Conservation (phyloP, 2,888 invertebrate genomes). For the Habrosyne pyritoides region DNA sequence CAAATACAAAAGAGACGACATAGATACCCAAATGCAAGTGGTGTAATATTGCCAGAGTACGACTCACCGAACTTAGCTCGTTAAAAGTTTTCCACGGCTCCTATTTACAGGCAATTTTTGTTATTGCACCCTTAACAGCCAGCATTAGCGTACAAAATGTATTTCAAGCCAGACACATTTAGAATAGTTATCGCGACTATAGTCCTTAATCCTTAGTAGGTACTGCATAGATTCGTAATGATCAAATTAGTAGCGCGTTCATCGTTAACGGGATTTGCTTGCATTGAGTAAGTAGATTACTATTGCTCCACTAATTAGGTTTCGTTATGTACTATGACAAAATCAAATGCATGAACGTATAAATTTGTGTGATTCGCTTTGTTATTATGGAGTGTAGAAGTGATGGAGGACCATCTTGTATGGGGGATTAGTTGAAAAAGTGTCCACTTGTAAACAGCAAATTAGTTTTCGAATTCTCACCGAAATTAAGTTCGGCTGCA, state of each 20-base stretch:
- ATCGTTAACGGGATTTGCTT: background rate
- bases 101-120: conserved; percentile 4
- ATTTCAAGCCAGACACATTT: background rate
- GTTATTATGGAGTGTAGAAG: too few relatives aligned
- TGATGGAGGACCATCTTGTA: too few relatives aligned
- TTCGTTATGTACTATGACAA: background rate
- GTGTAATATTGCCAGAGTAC: background rate
- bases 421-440: too few relatives aligned
- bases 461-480: too few relatives aligned
- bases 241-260: background rate
- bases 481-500: too few relatives aligned
- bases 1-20: too few relatives aligned
- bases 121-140: conserved; percentile 3
- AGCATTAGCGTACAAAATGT: background rate
- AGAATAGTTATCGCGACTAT: background rate
- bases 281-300: background rate
- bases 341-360: too few relatives aligned
- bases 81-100: conserved; percentile 5
- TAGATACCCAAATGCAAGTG: background rate
- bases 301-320: background rate
- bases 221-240: background rate
- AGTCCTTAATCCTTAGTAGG: background rate
- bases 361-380: too few relatives aligned
- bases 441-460: too few relatives aligned
- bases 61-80: conserved; percentile 2